These are phyloP conservation scores for Siniperca chuatsi DNA, from an alignment of 2,113 vertebrate species.

Conservation along the genomic window DNA sequence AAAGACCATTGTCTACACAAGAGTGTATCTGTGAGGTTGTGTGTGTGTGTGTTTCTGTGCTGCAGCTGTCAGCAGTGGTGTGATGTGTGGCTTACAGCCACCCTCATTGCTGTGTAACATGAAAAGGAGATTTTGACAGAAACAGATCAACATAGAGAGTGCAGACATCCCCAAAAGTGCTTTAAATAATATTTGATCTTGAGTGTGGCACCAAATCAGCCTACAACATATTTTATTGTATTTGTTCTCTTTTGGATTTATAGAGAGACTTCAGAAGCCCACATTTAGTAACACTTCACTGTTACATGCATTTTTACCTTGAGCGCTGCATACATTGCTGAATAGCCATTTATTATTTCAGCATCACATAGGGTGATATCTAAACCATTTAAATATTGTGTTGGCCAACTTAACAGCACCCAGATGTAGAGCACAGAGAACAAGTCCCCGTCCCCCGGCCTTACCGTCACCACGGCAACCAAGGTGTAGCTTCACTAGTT, in stretches of 20 bases:
- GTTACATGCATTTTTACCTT: not conserved
- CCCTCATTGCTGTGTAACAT: conserved; percentile 57
- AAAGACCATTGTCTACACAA: conserved; percentile 32
- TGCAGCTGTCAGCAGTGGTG: conserved; percentile 65
- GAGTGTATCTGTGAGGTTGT: conserved; percentile 12
- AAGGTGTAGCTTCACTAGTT: conserved; percentile 77
- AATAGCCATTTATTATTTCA: not conserved
- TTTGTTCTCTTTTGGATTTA: not conserved
- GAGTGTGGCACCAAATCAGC: conserved; percentile 4
- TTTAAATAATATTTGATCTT: conserved; percentile 21
- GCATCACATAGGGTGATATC: not conserved
- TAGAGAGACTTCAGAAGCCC: not conserved
- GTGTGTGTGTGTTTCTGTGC: conserved; percentile 24
- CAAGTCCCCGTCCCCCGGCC: conserved; percentile 53
- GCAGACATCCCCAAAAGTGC: conserved; percentile 25
- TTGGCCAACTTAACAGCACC: conserved; percentile 44
- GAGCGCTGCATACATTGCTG: too few relatives aligned
- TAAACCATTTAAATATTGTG: not conserved
- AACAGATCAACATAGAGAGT: conserved; percentile 26
- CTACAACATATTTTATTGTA: not conserved
- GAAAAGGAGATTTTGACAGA: conserved; percentile 63
- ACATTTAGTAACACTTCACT: not conserved
- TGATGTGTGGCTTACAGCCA: conserved; percentile 51
- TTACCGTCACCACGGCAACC: conserved; percentile 75
- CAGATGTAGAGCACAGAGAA: conserved; percentile 52